Evolutionary conservation across 2,797 vertebrate species (phyloP), one percentile per base, ranked within the genome.

Genomic region (Moxostoma hubbsi): DNA sequence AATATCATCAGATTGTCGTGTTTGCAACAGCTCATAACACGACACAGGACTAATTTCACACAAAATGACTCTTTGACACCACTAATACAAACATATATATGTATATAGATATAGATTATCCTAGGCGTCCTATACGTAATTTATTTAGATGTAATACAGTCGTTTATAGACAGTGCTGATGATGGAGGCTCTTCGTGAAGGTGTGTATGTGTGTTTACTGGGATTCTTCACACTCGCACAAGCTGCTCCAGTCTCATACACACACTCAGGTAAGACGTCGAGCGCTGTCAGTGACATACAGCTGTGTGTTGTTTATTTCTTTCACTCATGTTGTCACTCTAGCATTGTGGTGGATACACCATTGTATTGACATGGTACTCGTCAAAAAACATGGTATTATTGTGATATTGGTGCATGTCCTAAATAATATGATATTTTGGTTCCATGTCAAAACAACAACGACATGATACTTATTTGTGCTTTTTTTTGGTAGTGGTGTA

Each of bases 181-280:
- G 87, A 95, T 94, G 94, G 89, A 86, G 85, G 89, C 76, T 84
- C 86, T 89, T 86, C 86, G 59, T 47, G 76, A 36, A 72, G 77
- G 81, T 88, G 90, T 89, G 85, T 87, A 11, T 90, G 87, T 91
- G 85, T 88, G 90, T 89, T 82, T 92, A 83, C 89, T 93, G 85
- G 87, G 84, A 86, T 91, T 88, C 82, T 87, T 65, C 82, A 66
- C 84, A 80, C 67, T 89, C 64, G 85, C 77, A 81, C 89, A 92
- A 86, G 89, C 90, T 59, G 91, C 88, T 51, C 94, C 94, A 82
- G 85, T 94, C 77, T 90, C 85, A 1, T 78, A 87, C 77, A 81
- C 51, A 73, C 85, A 86, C 79, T 82, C 77, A 93, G 94, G 94
- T 95, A 85, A 93, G 87, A 81, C 64, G 10, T 57, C 12, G 11